These are phyloP conservation scores for Drosophila mettleri DNA, from an alignment of 2,888 invertebrate species.

Conservation along the genomic window DNA sequence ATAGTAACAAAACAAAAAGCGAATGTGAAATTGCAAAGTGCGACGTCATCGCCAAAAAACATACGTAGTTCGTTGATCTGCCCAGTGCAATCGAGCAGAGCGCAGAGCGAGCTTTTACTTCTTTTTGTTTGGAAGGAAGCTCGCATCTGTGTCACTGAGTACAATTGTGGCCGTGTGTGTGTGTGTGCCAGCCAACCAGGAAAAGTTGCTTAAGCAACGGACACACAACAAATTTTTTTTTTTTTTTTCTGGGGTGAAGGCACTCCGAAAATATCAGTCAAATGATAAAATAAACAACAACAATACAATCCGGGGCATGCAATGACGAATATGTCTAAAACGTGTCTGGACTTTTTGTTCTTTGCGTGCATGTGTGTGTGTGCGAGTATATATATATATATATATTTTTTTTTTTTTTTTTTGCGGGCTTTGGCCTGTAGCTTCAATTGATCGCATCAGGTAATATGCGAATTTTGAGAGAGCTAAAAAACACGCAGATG, in stretches of 20 bases:
- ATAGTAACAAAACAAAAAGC: constrained; percentile 53
- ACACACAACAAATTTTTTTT: constrained; percentile 19
- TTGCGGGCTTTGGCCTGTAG: constrained; percentile 40
- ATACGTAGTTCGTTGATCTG: constrained; percentile 74
- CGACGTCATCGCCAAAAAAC: constrained; percentile 71
- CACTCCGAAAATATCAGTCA: constrained; percentile 76
- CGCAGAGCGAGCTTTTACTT: constrained; percentile 64
- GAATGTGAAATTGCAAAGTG: constrained; percentile 63
- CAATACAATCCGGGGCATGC: constrained; percentile 57
- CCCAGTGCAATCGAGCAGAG: constrained; percentile 25
- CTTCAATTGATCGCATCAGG: constrained; percentile 69
- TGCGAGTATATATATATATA: no score
- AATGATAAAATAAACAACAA: constrained; percentile 69
- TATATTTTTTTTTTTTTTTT: constrained; percentile 17
- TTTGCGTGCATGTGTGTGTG: constrained; percentile 3
- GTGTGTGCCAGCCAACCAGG: constrained; percentile 48
- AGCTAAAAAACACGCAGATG: constrained; percentile 56
- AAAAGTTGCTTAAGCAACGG: constrained; percentile 59
- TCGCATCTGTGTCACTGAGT: constrained; percentile 36
- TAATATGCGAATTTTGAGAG: constrained; percentile 50
- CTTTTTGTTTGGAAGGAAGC: constrained; percentile 58
- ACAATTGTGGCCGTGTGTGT: constrained; percentile 2
- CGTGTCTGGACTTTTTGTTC: constrained; percentile 64
- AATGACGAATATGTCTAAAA: constrained; percentile 70
- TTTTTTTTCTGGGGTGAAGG: constrained; percentile 66